These are phyloP conservation scores for Odontomachus brunneus DNA, from an alignment of 1,140 invertebrate species.

Conservation along the genomic window DNA sequence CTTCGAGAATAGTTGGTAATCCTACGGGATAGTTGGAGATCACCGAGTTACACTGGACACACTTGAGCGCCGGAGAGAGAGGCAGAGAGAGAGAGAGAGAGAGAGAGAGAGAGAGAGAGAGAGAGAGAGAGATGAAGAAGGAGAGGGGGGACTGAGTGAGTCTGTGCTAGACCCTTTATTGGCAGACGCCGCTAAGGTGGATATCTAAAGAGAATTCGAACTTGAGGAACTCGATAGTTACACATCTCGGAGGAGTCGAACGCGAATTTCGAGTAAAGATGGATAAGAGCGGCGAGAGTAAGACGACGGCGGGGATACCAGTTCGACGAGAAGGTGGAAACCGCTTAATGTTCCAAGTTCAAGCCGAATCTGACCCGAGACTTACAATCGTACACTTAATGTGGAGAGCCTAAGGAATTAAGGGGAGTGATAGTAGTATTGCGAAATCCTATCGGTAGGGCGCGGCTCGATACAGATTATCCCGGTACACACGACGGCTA, in stretches of 20 bases:
- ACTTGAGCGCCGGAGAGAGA: slow-evolving; percentile 64
- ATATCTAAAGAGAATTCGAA: slow-evolving; percentile 75
- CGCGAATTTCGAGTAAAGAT: slow-evolving; percentile 52
- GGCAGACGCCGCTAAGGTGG: slow-evolving; percentile 72
- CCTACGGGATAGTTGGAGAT: slow-evolving; percentile 85
- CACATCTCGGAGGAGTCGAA: slow-evolving; percentile 67
- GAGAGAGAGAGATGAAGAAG: too few relatives aligned
- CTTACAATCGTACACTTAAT: slow-evolving; percentile 73
- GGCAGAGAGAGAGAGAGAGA: neutral
- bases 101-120: too few relatives aligned
- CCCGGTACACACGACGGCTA: neutral
- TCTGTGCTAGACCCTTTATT: slow-evolving; percentile 69
- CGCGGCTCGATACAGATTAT: slow-evolving; percentile 45
- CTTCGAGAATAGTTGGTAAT: slow-evolving; percentile 86
- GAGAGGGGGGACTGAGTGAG: neutral
- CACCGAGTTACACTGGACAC: slow-evolving; percentile 83
- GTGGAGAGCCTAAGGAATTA: slow-evolving; percentile 61
- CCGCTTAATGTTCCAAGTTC: slow-evolving; percentile 74
- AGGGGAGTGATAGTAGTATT: slow-evolving; percentile 52
- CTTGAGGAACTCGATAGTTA: slow-evolving; percentile 73
- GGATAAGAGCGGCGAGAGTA: slow-evolving; percentile 50
- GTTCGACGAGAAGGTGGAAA: slow-evolving; percentile 65
- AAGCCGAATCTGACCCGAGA: slow-evolving; percentile 63
- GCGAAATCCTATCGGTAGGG: neutral
- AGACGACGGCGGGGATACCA: slow-evolving; percentile 32